These are phyloP conservation scores for Heliconius charithonia DNA, from an alignment of 2,888 invertebrate genomes.

Conservation along the genomic window DNA sequence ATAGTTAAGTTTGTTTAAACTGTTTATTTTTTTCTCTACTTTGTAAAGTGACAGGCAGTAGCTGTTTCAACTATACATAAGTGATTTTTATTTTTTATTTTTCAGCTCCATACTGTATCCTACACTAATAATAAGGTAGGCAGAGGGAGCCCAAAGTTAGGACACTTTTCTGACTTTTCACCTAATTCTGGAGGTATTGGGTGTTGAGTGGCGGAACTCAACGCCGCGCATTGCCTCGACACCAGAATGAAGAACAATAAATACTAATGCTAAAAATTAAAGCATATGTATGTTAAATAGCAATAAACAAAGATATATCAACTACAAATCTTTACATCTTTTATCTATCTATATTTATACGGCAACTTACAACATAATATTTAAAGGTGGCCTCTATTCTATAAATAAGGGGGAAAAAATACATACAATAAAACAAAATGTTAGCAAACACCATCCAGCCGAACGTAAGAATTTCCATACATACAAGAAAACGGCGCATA, in stretches of 20 bases:
- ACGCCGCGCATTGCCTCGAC: too few species aligned
- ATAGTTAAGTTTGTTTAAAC: slow-evolving; percentile 43
- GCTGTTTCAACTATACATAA: not conserved
- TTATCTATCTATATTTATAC: not conserved
- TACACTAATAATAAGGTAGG: not conserved
- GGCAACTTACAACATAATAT: not conserved
- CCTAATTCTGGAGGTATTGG: too few species aligned
- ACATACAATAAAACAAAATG: slow-evolving; percentile 15
- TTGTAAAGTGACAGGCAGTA: slow-evolving; percentile 9
- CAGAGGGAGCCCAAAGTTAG: not conserved
- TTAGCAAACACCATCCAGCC: slow-evolving; percentile 26
- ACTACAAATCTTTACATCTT: not conserved
- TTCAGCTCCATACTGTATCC: too few species aligned
- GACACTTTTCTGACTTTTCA: too few species aligned
- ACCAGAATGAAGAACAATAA: too few species aligned
- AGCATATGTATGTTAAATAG: not conserved
- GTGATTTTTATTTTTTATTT: not conserved
- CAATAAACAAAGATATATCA: not conserved
- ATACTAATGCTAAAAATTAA: too few species aligned
- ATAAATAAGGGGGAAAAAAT: not conserved
- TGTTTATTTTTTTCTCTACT: slow-evolving; percentile 36
- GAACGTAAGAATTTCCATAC: slow-evolving; percentile 44
- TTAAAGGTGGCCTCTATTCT: not conserved
- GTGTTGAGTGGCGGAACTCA: too few species aligned
- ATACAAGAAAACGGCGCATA: slow-evolving; percentile 61